Percentiles rank a stretch among this genome's conserved stretches.
Conservation (phyloP, 2,888 invertebrate genomes). For the Chymomyza amoena region DNA sequence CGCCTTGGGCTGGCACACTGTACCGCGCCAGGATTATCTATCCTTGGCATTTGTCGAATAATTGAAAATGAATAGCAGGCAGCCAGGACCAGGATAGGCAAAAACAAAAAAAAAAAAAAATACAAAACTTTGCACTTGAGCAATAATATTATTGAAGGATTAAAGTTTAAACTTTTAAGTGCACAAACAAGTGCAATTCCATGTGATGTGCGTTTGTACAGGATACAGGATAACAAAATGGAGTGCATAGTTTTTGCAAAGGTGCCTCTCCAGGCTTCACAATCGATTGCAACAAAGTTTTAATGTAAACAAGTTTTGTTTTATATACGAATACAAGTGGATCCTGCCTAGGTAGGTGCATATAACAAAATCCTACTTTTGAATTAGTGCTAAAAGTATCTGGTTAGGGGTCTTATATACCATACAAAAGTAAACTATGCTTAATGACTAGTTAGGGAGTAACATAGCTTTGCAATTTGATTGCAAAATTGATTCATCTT, state of each 20-base stretch:
- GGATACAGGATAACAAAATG: background rate
- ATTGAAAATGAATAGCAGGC: slow-evolving; percentile 37
- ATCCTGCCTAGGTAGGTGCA: too few relatives aligned
- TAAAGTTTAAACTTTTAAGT: slow-evolving; percentile 72
- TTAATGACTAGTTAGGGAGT: too few relatives aligned
- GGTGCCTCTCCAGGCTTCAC: background rate
- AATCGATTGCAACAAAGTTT: background rate
- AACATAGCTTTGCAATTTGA: too few relatives aligned
- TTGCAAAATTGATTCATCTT: too few relatives aligned
- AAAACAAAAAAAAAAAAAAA: background rate
- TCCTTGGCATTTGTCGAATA: slow-evolving; percentile 32
- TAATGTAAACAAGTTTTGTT: background rate
- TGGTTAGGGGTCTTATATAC: too few relatives aligned
- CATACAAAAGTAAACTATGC: too few relatives aligned
- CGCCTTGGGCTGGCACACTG: background rate
- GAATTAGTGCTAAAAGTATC: too few relatives aligned
- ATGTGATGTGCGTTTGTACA: slow-evolving; percentile 24
- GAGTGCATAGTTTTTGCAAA: background rate
- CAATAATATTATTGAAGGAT: slow-evolving; percentile 72
- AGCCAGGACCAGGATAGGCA: slow-evolving; percentile 17
- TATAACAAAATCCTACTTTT: too few relatives aligned
- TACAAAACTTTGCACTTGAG: slow-evolving; percentile 59
- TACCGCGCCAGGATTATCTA: background rate
- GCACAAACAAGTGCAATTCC: slow-evolving; percentile 69
- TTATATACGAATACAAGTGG: background rate